Evolutionary conservation across 1,140 invertebrate species (phyloP), one percentile per base, ranked within the genome.

Genomic region (Drosophila pseudoobscura): DNA sequence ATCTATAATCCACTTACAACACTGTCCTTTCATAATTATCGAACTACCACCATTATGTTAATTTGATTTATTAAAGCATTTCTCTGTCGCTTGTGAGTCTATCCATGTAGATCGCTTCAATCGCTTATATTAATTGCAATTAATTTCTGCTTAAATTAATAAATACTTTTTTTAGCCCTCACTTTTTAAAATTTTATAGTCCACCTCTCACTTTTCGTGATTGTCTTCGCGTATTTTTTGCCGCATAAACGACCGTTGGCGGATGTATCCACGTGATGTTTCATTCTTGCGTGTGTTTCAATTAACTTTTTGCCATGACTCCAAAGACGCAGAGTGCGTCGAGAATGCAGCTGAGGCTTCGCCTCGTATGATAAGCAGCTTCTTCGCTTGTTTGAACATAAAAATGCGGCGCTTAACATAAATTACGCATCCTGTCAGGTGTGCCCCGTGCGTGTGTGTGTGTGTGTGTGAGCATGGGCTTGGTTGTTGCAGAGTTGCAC

Each of bases 351-450:
- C 62, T 62, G 76, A 47, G 66, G 54, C 61, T 56, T 55, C 62
- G 52, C 54, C 56, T 47, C 49, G 78, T 78, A 87, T 68, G 68
- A 78, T 87, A 87, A 87, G 82, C 78, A 88, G 82, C 83, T 87
- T 87, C 83, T 77, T 82, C 71, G 83, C 82, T 78, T 87, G 82
- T 82, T 87, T 87, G 78, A 82, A 88, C 83, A 87, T 87, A 87
- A 87, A 87, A 87, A 87, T 87, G 78, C 83, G 47, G 57, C 78
- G 82, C 82, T 87, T 87, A 87, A 87, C 83, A 87, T 87, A 87
- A 87, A 87, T 87, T 88, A 87, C 82, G 78, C 61, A 62, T 78
- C 83, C 59, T 82, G 83, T 87, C 82, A 82, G 83, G 51, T 62
- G 46, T 44, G 57, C 44, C 52, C 39, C 55, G 53, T 61, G 47